Evolutionary conservation across 1,140 invertebrate genomes (phyloP).

Genomic region (Adelges cooleyi): DNA sequence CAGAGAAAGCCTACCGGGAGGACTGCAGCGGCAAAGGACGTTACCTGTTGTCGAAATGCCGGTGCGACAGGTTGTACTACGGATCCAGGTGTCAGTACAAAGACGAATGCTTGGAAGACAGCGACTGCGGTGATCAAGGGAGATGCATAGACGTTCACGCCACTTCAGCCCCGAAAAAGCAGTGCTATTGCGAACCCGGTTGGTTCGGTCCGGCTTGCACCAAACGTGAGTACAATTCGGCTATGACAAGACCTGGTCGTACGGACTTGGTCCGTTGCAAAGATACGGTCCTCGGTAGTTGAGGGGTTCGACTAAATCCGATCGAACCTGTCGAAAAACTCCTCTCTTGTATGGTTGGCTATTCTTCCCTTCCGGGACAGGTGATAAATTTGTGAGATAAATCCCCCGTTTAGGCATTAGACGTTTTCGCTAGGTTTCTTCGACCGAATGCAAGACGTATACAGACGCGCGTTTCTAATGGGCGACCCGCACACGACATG

Average conservation of each 20-base stretch:
- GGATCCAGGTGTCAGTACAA: conserved; percentile 71
- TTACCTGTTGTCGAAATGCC: conserved; percentile 61
- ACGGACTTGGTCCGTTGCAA: background rate
- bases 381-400: too few relatives aligned
- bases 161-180: conserved; percentile 63
- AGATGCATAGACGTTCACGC: conserved; percentile 67
- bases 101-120: conserved; percentile 69
- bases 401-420: too few relatives aligned
- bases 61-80: conserved; percentile 69
- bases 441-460: too few relatives aligned
- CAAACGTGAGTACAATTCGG: conserved; percentile 51
- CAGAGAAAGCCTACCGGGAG: conserved; percentile 61
- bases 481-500: too few relatives aligned
- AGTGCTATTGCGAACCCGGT: conserved; percentile 80
- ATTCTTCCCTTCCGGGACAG: too few relatives aligned
- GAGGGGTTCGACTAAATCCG: too few relatives aligned
- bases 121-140: conserved; percentile 73
- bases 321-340: too few relatives aligned
- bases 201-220: conserved; percentile 70
- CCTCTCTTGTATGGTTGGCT: too few relatives aligned
- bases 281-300: too few relatives aligned
- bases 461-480: too few relatives aligned
- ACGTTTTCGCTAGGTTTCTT: too few relatives aligned
- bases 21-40: conserved; percentile 70
- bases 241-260: background rate